Conservation (phyloP, 2,113 vertebrate species). For the Sigmodon hispidus region DNA sequence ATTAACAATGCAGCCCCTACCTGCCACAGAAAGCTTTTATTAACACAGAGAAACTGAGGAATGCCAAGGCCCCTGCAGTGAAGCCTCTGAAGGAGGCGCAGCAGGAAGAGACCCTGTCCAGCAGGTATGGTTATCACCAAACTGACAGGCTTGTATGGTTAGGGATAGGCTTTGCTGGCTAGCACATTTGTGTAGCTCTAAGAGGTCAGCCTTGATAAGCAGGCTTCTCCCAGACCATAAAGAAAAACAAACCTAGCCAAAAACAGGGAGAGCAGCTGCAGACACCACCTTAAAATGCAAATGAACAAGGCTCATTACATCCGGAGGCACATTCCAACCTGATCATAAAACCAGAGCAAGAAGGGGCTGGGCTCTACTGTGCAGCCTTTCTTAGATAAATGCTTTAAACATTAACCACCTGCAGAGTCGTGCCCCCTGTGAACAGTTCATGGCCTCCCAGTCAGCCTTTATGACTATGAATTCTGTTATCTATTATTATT, state of each 20-base stretch:
- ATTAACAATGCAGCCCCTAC: conserved; percentile 50
- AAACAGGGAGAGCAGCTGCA: not conserved
- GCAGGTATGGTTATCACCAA: not conserved
- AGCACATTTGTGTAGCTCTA: conserved; percentile 26
- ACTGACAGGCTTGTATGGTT: not conserved
- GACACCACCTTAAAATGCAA: conserved; percentile 68
- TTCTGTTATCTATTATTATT: conserved; percentile 91
- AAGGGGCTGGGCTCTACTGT: conserved; percentile 53
- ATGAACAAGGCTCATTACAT: conserved; percentile 65
- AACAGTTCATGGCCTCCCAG: conserved; percentile 65
- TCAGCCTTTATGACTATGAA: conserved; percentile 57
- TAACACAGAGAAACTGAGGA: conserved; percentile 64
- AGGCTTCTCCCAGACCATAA: conserved; percentile 54
- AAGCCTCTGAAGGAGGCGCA: not conserved
- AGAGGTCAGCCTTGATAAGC: conserved; percentile 29
- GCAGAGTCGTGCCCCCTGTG: conserved; percentile 70
- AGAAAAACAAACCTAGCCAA: conserved; percentile 28
- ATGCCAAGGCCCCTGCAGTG: not conserved
- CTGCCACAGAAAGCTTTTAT: conserved; percentile 83
- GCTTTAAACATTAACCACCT: conserved; percentile 68
- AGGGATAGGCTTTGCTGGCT: not conserved
- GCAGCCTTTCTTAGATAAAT: conserved; percentile 61
- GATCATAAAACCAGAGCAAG: conserved; percentile 57
- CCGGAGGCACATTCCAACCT: conserved; percentile 58
- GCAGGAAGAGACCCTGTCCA: not conserved